Conservation (phyloP, 2,888 invertebrate genomes). For the Lysandra bellargus region DNA sequence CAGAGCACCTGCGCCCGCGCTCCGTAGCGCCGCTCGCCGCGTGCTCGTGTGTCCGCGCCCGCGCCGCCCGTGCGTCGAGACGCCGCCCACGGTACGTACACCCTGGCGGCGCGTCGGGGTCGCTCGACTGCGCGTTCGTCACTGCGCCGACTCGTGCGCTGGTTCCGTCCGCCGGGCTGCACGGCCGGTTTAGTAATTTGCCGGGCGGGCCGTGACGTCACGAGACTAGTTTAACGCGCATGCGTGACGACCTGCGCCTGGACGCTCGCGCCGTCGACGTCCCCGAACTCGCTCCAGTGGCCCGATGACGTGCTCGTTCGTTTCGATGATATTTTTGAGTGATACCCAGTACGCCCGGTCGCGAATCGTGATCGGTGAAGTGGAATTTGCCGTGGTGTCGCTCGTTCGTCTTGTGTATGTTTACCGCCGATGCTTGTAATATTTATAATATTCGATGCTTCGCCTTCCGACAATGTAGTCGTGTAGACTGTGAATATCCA, state of each 20-base stretch:
- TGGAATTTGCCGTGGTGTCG: conserved; percentile 17
- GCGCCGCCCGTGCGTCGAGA: conserved; percentile 70
- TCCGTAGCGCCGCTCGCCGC: conserved; percentile 80
- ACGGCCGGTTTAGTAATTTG: conserved; percentile 77
- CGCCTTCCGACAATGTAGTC: conserved; percentile 25
- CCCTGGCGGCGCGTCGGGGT: conserved; percentile 75
- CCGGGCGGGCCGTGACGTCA: conserved; percentile 78
- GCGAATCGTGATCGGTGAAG: conserved; percentile 24
- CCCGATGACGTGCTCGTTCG: conserved; percentile 69
- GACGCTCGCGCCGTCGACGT: conserved; percentile 68
- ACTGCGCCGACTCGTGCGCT: conserved; percentile 64
- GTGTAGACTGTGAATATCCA: conserved; percentile 36
- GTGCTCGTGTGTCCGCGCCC: conserved; percentile 74
- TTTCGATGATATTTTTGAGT: conserved; percentile 45
- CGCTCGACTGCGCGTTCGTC: conserved; percentile 76
- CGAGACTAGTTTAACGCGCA: conserved; percentile 76
- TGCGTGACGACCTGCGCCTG: conserved; percentile 75
- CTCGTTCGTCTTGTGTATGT: conserved; percentile 21
- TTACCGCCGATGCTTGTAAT: conserved; percentile 7
- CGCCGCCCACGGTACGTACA: conserved; percentile 76
- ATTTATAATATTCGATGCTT: conserved; percentile 26
- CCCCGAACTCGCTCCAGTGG: conserved; percentile 72
- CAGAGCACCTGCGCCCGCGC: conserved; percentile 86
- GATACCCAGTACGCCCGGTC: conserved; percentile 2
- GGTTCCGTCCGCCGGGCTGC: conserved; percentile 62